Percentiles rank a stretch among this genome's conserved stretches.
phyloP scores from a whole-genome alignment of 1,140 invertebrate genomes.

The Lineus longissimus region DNA sequence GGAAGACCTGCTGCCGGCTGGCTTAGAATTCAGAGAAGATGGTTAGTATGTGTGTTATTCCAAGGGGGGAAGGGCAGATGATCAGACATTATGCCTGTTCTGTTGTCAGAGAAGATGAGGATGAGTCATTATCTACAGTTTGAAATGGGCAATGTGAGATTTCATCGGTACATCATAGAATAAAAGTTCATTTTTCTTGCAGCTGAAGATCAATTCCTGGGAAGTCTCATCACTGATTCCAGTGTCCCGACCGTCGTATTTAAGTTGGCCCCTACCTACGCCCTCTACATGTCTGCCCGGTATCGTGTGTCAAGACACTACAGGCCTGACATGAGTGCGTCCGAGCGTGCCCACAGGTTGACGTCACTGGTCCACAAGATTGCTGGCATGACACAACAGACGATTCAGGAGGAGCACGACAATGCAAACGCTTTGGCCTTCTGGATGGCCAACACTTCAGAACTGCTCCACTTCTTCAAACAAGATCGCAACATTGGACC shows the following conservation, averaged over 20 bases:
- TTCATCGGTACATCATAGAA: no score
- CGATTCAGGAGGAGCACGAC: constrained; percentile 63
- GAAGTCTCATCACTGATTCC: constrained; percentile 79
- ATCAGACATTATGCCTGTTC: no score
- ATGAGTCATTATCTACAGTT: no score
- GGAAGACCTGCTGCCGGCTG: constrained; percentile 88
- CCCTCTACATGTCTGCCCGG: constrained; percentile 84
- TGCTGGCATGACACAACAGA: constrained; percentile 77
- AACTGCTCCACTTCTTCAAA: constrained; percentile 91
- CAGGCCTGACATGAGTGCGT: constrained; percentile 82
- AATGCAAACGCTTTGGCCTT: constrained; percentile 63
- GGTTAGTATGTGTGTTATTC: constrained; percentile 43
- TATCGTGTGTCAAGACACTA: constrained; percentile 91
- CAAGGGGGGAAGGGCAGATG: neutral
- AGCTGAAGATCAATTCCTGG: constrained; percentile 83
- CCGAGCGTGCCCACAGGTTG: constrained; percentile 83
- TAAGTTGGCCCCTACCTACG: constrained; percentile 86
- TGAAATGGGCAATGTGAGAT: neutral
- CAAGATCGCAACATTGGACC: constrained; percentile 78
- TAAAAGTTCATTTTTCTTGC: constrained; percentile 15
- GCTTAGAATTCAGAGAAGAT: constrained; percentile 90
- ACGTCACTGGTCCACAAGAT: constrained; percentile 86
- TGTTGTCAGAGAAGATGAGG: no score
- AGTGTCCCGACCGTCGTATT: constrained; percentile 61
- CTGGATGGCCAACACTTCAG: constrained; percentile 95